phyloP scores from a whole-genome alignment of 2,113 vertebrate genomes.

The Dendrocopos noguchii region DNA sequence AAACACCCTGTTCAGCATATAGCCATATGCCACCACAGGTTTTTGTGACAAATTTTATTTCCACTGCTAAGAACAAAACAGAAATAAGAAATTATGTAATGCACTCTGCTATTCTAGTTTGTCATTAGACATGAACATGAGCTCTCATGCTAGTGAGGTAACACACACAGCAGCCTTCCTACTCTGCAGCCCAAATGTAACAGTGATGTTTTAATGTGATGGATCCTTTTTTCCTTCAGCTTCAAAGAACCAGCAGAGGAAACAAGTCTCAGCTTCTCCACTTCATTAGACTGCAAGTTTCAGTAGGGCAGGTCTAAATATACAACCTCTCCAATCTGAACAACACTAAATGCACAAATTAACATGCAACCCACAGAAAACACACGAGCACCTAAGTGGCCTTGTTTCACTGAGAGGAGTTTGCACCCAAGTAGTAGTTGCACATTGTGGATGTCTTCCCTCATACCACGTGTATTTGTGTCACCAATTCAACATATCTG shows the following conservation, averaged over 20 bases:
- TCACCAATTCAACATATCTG: background rate
- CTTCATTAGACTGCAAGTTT: background rate
- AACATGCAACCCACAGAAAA: background rate
- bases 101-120: background rate
- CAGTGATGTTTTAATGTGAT: background rate
- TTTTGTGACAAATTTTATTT: background rate
- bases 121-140: background rate
- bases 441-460: background rate
- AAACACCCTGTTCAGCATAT: background rate
- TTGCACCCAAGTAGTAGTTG: background rate
- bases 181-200: background rate
- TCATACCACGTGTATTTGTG: too few relatives aligned
- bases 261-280: background rate
- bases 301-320: background rate
- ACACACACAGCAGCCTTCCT: background rate
- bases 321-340: background rate
- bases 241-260: background rate
- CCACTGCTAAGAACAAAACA: background rate
- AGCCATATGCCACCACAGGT: fast-evolving
- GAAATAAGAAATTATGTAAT: background rate
- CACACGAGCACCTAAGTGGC: background rate
- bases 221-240: background rate
- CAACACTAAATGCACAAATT: background rate
- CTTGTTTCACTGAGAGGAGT: background rate
- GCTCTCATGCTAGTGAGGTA: background rate